phyloP scores from a whole-genome alignment of 2,113 vertebrate genomes.

The Myotis lucifugus region DNA sequence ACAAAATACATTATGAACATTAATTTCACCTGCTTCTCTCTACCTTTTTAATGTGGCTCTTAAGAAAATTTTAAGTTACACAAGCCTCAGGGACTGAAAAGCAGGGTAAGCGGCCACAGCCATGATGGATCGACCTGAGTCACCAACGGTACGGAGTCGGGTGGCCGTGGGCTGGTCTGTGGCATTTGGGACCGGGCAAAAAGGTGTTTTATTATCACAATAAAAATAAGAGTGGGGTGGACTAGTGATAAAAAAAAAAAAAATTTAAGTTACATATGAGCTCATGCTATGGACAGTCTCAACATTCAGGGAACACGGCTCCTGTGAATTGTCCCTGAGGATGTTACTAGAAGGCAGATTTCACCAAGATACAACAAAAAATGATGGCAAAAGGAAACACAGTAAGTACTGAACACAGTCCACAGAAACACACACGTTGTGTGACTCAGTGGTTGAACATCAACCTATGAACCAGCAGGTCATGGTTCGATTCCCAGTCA shows the following conservation, averaged over 20 bases:
- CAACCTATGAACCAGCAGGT: no score
- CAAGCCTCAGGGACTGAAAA: conserved; percentile 88
- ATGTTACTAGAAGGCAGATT: rapidly evolving
- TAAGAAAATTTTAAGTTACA: conserved; percentile 70
- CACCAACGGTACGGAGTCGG: conserved; percentile 77
- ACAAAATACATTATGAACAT: neutral
- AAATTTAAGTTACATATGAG: neutral
- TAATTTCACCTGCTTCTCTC: neutral
- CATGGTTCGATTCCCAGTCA: no score
- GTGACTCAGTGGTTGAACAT: no score
- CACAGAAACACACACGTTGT: rapidly evolving
- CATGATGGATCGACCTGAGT: conserved; percentile 86
- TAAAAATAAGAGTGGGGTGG: conserved; percentile 67
- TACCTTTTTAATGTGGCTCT: neutral
- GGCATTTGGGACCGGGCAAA: conserved; percentile 78
- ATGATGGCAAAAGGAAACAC: neutral
- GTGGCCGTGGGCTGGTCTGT: conserved; percentile 82
- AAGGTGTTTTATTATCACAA: conserved; percentile 75
- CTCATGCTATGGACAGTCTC: neutral
- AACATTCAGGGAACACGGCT: neutral
- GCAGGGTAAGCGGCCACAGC: conserved; percentile 82
- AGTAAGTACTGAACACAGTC: neutral
- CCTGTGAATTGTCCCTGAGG: neutral
- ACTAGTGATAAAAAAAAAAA: conserved; percentile 32
- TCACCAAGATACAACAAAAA: rapidly evolving